A percentile compares a stretch with the other conserved stretches of the same genome.
Conservation (phyloP, 1,140 invertebrate species). For the Argopecten irradians region DNA sequence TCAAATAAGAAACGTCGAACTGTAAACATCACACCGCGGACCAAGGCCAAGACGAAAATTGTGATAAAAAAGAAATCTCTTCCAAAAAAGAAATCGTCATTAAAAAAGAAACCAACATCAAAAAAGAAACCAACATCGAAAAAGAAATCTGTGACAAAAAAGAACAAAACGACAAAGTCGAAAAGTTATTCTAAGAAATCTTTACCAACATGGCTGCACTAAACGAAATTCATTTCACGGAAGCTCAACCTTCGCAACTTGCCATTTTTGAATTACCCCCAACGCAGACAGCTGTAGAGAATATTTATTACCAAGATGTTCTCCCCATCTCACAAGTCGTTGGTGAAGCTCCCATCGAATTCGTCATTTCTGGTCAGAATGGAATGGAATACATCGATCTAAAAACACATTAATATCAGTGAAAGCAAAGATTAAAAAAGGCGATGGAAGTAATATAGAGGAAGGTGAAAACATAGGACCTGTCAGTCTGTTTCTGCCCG, state of each 20-base stretch:
- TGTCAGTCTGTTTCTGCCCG: conserved; percentile 24
- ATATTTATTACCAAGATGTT: too few relatives aligned
- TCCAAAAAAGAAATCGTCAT: not conserved
- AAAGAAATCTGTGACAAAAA: conserved; percentile 19
- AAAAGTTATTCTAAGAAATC: not conserved
- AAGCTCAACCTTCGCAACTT: too few relatives aligned
- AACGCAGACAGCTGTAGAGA: too few relatives aligned
- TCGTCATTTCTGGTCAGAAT: conserved; percentile 49
- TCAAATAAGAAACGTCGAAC: not conserved
- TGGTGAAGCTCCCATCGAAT: conserved; percentile 41
- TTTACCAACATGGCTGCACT: conserved; percentile 32
- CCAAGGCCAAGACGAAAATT: not conserved
- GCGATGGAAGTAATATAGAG: not conserved
- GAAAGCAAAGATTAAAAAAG: conserved; percentile 40
- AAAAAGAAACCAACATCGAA: not conserved
- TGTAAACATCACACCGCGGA: not conserved
- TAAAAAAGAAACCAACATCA: too few relatives aligned
- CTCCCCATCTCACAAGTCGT: conserved; percentile 46
- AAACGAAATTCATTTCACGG: conserved; percentile 34
- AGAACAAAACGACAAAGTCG: not conserved
- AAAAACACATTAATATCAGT: conserved; percentile 30
- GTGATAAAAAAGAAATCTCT: not conserved
- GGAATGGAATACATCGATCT: conserved; percentile 47
- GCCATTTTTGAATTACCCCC: too few relatives aligned
- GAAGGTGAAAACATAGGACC: conserved; percentile 25